A percentile compares a stretch with the other conserved stretches of the same genome.
Conservation (phyloP, 2,888 invertebrate genomes). For the Latrodectus hesperus region DNA sequence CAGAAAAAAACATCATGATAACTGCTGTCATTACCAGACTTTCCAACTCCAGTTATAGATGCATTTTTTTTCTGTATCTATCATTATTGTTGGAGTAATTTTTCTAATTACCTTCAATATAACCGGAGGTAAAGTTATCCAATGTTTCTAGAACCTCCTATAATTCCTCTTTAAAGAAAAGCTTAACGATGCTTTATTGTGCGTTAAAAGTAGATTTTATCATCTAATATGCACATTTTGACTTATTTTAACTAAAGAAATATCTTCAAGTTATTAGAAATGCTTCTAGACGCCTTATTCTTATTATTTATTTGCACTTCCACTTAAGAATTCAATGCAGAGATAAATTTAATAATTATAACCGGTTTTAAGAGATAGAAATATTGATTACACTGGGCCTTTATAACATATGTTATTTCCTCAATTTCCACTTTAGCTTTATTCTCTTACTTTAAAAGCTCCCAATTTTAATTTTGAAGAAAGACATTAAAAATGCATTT, state of each 20-base stretch:
- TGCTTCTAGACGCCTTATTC: not conserved
- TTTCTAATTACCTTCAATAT: conserved; percentile 52
- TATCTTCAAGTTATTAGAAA: not conserved
- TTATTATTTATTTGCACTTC: not conserved
- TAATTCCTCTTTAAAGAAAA: conserved; percentile 17
- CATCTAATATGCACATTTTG: not conserved
- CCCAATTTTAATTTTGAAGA: no score
- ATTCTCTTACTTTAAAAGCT: no score
- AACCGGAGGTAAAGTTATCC: conserved; percentile 35
- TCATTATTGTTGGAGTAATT: conserved; percentile 54
- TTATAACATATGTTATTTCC: no score
- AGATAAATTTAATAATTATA: no score
- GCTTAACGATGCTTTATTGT: conserved; percentile 41
- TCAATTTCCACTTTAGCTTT: no score
- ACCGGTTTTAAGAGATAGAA: no score
- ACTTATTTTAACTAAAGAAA: not conserved
- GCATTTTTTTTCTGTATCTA: conserved; percentile 21
- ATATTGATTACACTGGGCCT: no score
- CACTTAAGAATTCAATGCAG: not conserved
- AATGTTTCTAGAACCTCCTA: conserved; percentile 13
- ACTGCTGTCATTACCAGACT: conserved; percentile 51
- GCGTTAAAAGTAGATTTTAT: conserved; percentile 12
- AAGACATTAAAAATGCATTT: no score
- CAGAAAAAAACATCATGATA: conserved; percentile 34
- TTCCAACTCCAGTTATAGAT: conserved; percentile 25